Percentiles rank a stretch among this genome's conserved stretches.
These are phyloP conservation scores for Bombus haemorrhoidalis DNA, from an alignment of 1,140 invertebrate genomes.

Conservation along the genomic window DNA sequence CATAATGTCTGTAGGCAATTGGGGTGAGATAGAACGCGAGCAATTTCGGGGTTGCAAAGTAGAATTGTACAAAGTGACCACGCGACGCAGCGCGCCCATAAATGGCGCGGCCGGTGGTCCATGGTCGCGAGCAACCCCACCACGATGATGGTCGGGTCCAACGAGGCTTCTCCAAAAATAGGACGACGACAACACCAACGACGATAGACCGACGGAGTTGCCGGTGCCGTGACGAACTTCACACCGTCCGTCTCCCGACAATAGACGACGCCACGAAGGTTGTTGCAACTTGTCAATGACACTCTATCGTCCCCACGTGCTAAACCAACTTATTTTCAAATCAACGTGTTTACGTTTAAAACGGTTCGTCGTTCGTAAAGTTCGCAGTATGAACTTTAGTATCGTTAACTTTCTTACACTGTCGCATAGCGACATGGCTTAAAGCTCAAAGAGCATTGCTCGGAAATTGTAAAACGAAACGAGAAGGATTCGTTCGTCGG, in stretches of 20 bases:
- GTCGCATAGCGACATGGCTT: no score
- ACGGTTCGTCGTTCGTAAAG: neutral
- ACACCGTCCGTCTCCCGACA: neutral
- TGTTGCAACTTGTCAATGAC: neutral
- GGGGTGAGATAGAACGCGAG: neutral
- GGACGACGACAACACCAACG: slow-evolving; percentile 70
- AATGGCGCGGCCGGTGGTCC: slow-evolving; percentile 81
- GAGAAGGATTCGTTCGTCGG: no score
- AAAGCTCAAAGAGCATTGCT: no score
- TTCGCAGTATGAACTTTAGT: no score
- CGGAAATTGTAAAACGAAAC: no score
- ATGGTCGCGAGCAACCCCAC: slow-evolving; percentile 70
- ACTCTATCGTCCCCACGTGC: neutral
- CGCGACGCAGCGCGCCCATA: slow-evolving; percentile 77
- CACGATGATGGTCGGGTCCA: slow-evolving; percentile 67
- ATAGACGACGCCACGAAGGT: neutral
- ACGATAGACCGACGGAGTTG: slow-evolving; percentile 41
- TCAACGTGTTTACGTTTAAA: fast-evolving
- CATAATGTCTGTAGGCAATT: neutral
- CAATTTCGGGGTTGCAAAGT: slow-evolving; percentile 29
- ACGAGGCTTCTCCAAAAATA: slow-evolving; percentile 80
- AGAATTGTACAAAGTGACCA: slow-evolving; percentile 71
- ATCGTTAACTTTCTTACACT: no score
- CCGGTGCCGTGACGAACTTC: slow-evolving; percentile 21
- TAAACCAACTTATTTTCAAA: neutral